These are phyloP conservation scores for Latrodectus geometricus DNA, from an alignment of 1,140 invertebrate genomes.

Conservation along the genomic window DNA sequence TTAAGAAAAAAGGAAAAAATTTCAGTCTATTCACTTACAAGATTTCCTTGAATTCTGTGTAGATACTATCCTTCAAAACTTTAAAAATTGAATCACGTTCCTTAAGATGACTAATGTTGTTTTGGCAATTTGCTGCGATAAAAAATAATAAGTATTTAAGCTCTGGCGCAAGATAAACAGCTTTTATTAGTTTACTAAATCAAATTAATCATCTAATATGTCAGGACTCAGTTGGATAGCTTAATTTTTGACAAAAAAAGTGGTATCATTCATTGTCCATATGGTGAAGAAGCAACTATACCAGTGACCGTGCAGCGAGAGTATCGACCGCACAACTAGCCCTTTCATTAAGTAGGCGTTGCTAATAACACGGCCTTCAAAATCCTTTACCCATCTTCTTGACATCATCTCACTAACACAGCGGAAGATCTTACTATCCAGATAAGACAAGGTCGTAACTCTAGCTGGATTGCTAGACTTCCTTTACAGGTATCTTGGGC, in stretches of 20 bases:
- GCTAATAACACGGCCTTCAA: constrained; percentile 47
- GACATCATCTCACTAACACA: constrained; percentile 12
- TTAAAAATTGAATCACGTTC: too few species aligned
- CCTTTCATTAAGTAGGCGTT: constrained; percentile 59
- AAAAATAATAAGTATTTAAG: too few species aligned
- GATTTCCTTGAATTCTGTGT: too few species aligned
- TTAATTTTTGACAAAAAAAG: not conserved
- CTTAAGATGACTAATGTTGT: too few species aligned
- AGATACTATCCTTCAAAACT: too few species aligned
- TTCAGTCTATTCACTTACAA: too few species aligned
- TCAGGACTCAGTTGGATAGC: too few species aligned
- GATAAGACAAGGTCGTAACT: constrained; percentile 52
- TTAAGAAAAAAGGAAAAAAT: too few species aligned
- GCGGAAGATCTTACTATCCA: constrained; percentile 28
- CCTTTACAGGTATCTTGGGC: constrained; percentile 8
- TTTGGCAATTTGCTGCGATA: too few species aligned
- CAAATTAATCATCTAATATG: too few species aligned
- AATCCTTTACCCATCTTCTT: constrained; percentile 31
- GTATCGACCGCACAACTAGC: constrained; percentile 46
- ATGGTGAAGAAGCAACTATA: not conserved
- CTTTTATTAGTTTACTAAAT: too few species aligned
- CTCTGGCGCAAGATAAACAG: too few species aligned
- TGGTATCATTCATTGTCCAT: not conserved
- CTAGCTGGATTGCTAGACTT: constrained; percentile 31
- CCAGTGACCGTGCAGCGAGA: constrained; percentile 11